Base-by-base conservation (phyloP, 2,797 vertebrate genomes). In the Sebastes taczanowskii region DNA sequence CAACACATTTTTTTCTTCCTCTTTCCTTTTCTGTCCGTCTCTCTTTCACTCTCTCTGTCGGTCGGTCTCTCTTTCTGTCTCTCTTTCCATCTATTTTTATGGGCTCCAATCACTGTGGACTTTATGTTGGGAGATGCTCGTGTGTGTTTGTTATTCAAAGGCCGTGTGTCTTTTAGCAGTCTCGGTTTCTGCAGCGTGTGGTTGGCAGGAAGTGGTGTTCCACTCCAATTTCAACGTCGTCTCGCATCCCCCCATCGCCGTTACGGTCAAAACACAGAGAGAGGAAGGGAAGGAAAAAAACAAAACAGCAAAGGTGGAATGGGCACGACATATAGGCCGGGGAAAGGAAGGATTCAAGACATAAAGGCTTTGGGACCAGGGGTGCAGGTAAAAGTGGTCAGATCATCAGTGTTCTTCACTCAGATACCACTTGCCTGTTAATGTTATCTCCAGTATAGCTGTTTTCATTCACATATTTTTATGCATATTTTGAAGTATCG, bases 101-200 rank as follows among this genome's bases (percentile, higher is more conserved):
- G 56, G 85, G 88, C 5, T 86, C 88, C 78, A 89, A 74, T 71
- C 49, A 46, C 70, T 70, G 74, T 34, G 66, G 79, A 80, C 71
- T 86, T 77, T 55, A 65, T 13, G 65, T 74, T 32, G 59, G 38
- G 71, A 74, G 80, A 74, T 32, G 58, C 59, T 76, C 9, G 49
- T 71, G 65, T 53, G 79, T 71, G 71, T 81, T 70, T 64, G 70
- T 63, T 87, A 84, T 84, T 88, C 70, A 62, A 80, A 80, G 80
- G 52, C 79, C 27, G 18, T 74, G 23, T 42, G 74, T 83, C 74
- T 82, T 89, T 83, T 49, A 77, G 62, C 74, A 78, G 38, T 77
- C 63, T 68, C 27, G 65, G 49, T 65, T 82, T 89, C 35, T 80
- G 58, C 66, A 69, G 74, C 46, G 25, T 72, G 69, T 55, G 82